Percentiles rank a stretch among this genome's conserved stretches.
Evolutionary conservation across 1,140 invertebrate genomes (phyloP).

Genomic region (Proales similis): DNA sequence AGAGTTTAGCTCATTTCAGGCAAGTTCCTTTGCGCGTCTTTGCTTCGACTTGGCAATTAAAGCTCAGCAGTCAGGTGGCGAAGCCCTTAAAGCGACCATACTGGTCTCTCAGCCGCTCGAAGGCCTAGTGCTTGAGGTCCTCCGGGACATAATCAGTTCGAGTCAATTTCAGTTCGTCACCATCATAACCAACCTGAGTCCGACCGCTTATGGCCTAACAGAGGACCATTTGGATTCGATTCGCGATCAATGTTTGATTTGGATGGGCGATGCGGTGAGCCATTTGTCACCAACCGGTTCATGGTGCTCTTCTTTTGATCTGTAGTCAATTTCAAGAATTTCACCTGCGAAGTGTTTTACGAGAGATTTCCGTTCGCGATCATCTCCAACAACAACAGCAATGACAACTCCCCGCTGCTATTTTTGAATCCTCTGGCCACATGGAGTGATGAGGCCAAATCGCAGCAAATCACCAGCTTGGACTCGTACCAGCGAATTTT

Average conservation of each 20-base stretch:
- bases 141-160: constrained; percentile 16
- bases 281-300: not conserved
- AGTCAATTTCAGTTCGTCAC: constrained; percentile 35
- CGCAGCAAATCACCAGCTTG: constrained; percentile 5
- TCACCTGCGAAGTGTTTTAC: constrained; percentile 33
- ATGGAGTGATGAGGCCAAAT: not conserved
- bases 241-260: constrained; percentile 31
- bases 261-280: constrained; percentile 26
- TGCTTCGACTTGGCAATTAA: not conserved
- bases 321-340: constrained; percentile 5
- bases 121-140: constrained; percentile 7
- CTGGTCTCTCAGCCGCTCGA: constrained; percentile 20
- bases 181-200: constrained; percentile 26
- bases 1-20: constrained; percentile 35
- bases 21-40: too few species aligned
- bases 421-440: constrained; percentile 32
- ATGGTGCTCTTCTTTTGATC: not conserved
- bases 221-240: constrained; percentile 15
- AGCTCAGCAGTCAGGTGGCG: constrained; percentile 9
- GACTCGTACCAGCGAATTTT: constrained; percentile 13
- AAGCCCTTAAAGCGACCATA: constrained; percentile 15
- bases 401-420: not conserved
- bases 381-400: not conserved
- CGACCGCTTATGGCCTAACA: constrained; percentile 13
- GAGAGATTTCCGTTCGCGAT: constrained; percentile 35